phyloP scores from a whole-genome alignment of 2,113 vertebrate species.

The Malurus melanocephalus region DNA sequence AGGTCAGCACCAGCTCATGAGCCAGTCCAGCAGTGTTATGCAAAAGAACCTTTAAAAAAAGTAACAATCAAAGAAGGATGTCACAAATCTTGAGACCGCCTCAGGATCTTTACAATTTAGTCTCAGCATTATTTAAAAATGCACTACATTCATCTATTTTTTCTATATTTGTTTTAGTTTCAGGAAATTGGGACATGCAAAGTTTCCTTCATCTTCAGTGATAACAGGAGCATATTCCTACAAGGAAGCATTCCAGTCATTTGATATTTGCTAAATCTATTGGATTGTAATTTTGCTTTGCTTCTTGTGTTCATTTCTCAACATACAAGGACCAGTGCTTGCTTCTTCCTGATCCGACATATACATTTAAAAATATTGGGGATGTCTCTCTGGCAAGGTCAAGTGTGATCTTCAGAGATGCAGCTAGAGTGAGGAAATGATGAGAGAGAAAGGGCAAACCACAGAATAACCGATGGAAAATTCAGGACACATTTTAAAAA shows the following conservation, averaged over 20 bases:
- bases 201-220: not conserved
- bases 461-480: not conserved
- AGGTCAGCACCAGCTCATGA: not conserved
- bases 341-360: not conserved
- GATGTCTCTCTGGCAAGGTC: not conserved
- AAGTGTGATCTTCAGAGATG: not conserved
- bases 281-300: not conserved
- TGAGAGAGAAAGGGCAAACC: not conserved
- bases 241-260: not conserved
- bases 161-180: not conserved
- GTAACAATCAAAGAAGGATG: not conserved
- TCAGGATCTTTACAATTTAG: not conserved
- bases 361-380: not conserved
- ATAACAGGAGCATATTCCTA: not conserved
- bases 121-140: not conserved
- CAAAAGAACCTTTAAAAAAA: not conserved
- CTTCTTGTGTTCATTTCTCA: not conserved
- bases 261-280: not conserved
- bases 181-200: not conserved
- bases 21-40: not conserved
- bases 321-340: rapidly evolving
- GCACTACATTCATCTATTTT: not conserved
- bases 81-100: not conserved
- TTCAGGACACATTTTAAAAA: not conserved
- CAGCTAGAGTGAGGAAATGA: not conserved